Percentiles rank a stretch among this genome's conserved stretches.
These are phyloP conservation scores for Polypterus bichir DNA, from an alignment of 2,113 vertebrate species.

Conservation along the genomic window DNA sequence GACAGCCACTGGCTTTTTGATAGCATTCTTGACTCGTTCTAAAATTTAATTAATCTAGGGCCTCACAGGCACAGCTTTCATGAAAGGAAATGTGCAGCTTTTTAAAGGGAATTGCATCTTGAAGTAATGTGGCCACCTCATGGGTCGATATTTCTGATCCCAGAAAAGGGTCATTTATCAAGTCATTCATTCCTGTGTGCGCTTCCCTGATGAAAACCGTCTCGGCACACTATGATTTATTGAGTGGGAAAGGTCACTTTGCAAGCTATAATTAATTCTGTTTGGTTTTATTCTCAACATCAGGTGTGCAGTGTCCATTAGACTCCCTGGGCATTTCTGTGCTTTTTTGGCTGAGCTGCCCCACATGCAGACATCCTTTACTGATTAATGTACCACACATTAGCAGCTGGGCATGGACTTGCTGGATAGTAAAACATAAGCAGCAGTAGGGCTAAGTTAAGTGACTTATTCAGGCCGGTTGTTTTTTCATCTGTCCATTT, in stretches of 20 bases:
- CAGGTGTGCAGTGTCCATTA: constrained; percentile 32
- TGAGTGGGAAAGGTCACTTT: constrained; percentile 45
- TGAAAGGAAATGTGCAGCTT: neutral
- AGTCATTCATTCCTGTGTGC: constrained; percentile 24
- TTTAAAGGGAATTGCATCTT: constrained; percentile 17
- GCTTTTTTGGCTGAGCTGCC: neutral
- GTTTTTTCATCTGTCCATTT: too few species aligned
- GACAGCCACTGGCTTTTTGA: too few species aligned
- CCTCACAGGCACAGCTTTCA: too few species aligned
- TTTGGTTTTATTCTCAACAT: constrained; percentile 40
- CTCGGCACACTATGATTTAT: constrained; percentile 43
- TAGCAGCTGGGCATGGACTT: too few species aligned
- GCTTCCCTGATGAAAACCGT: constrained; percentile 21
- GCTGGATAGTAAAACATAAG: too few species aligned
- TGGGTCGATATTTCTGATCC: constrained; percentile 26
- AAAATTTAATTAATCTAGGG: too few species aligned
- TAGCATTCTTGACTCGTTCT: too few species aligned
- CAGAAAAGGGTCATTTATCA: constrained; percentile 40
- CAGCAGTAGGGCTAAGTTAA: too few species aligned
- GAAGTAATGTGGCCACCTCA: constrained; percentile 9
- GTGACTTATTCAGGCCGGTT: too few species aligned
- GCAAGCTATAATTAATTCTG: constrained; percentile 44
- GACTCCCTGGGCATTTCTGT: neutral
- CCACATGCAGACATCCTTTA: too few species aligned
- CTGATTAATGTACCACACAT: too few species aligned